A percentile compares a stretch with the other conserved stretches of the same genome.
phyloP scores from a whole-genome alignment of 2,113 vertebrate species.

The Catharus minimus region DNA sequence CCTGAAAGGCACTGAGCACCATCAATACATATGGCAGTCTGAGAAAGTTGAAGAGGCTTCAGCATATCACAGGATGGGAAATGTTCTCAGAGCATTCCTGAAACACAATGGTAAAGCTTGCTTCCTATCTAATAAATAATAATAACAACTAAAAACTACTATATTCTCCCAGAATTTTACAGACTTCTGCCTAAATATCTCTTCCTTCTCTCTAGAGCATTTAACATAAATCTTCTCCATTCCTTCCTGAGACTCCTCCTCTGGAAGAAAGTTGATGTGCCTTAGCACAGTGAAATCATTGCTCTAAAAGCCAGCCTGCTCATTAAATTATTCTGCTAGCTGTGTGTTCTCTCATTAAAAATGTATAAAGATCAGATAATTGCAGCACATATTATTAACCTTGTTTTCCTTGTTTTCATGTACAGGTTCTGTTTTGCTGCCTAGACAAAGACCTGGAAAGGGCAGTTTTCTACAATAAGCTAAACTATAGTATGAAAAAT shows the following conservation, averaged over 20 bases:
- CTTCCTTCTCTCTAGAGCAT: slow-evolving; percentile 38
- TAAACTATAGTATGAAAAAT: not conserved
- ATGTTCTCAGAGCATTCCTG: slow-evolving; percentile 53
- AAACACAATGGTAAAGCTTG: slow-evolving; percentile 50
- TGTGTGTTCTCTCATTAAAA: slow-evolving; percentile 83
- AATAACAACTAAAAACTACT: not conserved
- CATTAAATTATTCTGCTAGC: slow-evolving; percentile 81
- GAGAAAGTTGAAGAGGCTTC: not conserved
- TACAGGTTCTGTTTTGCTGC: slow-evolving; percentile 63
- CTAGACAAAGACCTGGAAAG: slow-evolving; percentile 63
- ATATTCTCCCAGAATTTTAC: slow-evolving; percentile 41
- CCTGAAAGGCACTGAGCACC: not conserved
- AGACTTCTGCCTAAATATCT: slow-evolving; percentile 51
- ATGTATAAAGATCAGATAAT: slow-evolving; percentile 81
- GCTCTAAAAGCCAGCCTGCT: slow-evolving; percentile 71
- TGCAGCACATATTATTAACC: slow-evolving; percentile 76
- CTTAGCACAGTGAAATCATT: slow-evolving; percentile 59
- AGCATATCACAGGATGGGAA: not conserved
- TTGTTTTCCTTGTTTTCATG: slow-evolving; percentile 67
- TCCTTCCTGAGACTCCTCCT: slow-evolving; percentile 60
- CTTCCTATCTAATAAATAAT: slow-evolving; percentile 45
- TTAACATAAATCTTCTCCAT: slow-evolving; percentile 66
- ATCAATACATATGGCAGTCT: not conserved
- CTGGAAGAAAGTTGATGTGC: slow-evolving; percentile 72
- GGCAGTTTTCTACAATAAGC: not conserved